Percentiles rank a stretch among this genome's conserved stretches.
Conservation (phyloP, 2,797 vertebrate species). For the Danio aesculapii region DNA sequence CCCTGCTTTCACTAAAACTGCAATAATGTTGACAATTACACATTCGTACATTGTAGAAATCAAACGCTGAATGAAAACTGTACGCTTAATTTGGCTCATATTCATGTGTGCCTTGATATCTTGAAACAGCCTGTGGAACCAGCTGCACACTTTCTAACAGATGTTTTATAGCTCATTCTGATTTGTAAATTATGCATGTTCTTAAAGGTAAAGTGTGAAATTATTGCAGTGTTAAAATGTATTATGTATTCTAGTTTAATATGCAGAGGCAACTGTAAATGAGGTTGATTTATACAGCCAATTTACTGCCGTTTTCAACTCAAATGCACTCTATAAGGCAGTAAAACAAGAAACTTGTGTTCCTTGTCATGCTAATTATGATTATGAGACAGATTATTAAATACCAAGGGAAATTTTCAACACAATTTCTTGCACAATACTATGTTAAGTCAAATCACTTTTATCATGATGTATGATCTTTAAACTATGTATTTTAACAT, state of each 20-base stretch:
- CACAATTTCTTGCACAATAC: too few relatives aligned
- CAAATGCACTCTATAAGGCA: too few relatives aligned
- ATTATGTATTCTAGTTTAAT: neutral
- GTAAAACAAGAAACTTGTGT: too few relatives aligned
- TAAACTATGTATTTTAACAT: too few relatives aligned
- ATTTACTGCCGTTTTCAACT: too few relatives aligned
- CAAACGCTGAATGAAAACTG: slow-evolving; percentile 9
- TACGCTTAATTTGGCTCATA: slow-evolving; percentile 42
- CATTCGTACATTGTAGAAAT: slow-evolving; percentile 35
- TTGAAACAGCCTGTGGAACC: neutral
- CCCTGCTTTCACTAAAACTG: slow-evolving; percentile 30
- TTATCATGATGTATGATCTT: too few relatives aligned
- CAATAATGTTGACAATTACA: slow-evolving; percentile 44
- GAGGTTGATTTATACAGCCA: neutral
- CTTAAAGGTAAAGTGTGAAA: neutral
- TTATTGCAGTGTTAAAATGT: neutral
- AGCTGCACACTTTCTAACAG: neutral
- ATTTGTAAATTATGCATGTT: neutral
- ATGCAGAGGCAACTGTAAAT: neutral
- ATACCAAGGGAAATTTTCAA: too few relatives aligned
- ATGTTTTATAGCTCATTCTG: neutral
- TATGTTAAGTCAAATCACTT: too few relatives aligned
- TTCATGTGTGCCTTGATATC: slow-evolving; percentile 1
- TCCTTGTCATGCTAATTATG: too few relatives aligned
- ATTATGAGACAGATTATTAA: too few relatives aligned